A percentile compares a stretch with the other conserved stretches of the same genome.
phyloP scores from a whole-genome alignment of 2,113 vertebrate species.

The Leiothrix lutea region DNA sequence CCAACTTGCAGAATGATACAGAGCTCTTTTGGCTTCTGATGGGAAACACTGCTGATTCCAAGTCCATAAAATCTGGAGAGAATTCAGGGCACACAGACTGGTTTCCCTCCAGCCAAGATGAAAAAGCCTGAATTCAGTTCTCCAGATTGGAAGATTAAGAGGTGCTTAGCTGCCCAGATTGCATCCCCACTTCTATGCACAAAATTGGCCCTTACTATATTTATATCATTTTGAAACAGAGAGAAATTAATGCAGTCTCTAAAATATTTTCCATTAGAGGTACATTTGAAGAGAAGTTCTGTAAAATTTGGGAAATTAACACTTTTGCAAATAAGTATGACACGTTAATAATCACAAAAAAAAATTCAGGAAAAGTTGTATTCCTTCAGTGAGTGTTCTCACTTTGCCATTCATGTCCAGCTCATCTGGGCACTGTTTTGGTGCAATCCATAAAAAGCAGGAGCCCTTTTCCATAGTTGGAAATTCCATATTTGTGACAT shows the following conservation, averaged over 20 bases:
- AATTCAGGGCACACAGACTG: constrained; percentile 7
- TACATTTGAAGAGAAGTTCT: neutral
- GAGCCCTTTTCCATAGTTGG: neutral
- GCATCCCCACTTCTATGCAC: neutral
- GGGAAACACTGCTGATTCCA: neutral
- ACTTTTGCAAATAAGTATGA: neutral
- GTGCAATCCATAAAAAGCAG: neutral
- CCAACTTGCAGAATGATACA: neutral
- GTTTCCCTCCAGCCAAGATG: constrained; percentile 13
- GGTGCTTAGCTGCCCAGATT: constrained; percentile 37
- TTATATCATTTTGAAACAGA: neutral
- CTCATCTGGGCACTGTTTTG: neutral
- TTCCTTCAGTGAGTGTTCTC: neutral
- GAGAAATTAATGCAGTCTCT: neutral
- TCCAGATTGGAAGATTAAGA: constrained; percentile 46
- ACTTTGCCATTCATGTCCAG: neutral
- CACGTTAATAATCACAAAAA: neutral
- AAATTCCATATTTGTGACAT: neutral
- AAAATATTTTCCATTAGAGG: neutral
- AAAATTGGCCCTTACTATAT: neutral
- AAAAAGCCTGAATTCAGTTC: neutral
- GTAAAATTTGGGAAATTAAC: neutral
- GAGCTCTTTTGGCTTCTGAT: neutral
- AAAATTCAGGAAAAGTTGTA: neutral
- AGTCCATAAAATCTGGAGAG: neutral